phyloP scores from a whole-genome alignment of 2,888 invertebrate genomes.

The Frankliniella intonsa region DNA sequence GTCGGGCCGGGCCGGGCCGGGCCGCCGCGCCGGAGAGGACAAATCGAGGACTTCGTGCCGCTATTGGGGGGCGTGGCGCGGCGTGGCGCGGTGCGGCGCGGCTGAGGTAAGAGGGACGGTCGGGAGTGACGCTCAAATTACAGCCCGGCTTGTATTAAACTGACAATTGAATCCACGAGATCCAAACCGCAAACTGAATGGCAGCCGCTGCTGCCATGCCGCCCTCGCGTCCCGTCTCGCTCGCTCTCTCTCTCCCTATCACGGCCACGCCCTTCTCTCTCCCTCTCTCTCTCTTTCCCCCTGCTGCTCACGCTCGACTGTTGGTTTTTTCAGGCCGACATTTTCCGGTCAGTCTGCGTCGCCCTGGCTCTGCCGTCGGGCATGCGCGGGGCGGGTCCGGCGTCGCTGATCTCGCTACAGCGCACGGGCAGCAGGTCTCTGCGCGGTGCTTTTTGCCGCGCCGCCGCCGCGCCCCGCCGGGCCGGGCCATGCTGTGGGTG shows the following conservation, averaged over 20 bases:
- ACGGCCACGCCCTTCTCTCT: not conserved
- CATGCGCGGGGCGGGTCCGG: too few relatives aligned
- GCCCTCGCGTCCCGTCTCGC: not conserved
- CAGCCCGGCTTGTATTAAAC: slow-evolving; percentile 21
- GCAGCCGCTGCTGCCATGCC: not conserved
- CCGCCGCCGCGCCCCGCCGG: not conserved
- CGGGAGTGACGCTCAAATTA: slow-evolving; percentile 24
- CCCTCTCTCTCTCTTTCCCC: not conserved
- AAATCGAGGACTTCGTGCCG: not conserved
- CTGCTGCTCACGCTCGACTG: not conserved
- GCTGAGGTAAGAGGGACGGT: not conserved
- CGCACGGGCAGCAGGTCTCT: too few relatives aligned
- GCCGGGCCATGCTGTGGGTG: not conserved
- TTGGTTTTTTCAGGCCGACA: not conserved
- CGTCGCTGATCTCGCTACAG: too few relatives aligned
- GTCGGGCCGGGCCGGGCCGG: too few relatives aligned
- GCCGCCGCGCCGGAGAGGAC: not conserved
- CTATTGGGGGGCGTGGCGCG: not conserved
- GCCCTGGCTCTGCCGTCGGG: not conserved
- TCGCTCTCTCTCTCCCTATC: not conserved
- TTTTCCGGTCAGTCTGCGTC: not conserved
- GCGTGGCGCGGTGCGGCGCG: not conserved
- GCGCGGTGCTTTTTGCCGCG: not conserved
- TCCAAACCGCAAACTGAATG: slow-evolving; percentile 12
- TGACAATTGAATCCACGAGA: slow-evolving; percentile 24